Percentiles rank a stretch among this genome's conserved stretches.
Evolutionary conservation across 1,140 invertebrate species (phyloP).

Genomic region (Eurytemora carolleeae): DNA sequence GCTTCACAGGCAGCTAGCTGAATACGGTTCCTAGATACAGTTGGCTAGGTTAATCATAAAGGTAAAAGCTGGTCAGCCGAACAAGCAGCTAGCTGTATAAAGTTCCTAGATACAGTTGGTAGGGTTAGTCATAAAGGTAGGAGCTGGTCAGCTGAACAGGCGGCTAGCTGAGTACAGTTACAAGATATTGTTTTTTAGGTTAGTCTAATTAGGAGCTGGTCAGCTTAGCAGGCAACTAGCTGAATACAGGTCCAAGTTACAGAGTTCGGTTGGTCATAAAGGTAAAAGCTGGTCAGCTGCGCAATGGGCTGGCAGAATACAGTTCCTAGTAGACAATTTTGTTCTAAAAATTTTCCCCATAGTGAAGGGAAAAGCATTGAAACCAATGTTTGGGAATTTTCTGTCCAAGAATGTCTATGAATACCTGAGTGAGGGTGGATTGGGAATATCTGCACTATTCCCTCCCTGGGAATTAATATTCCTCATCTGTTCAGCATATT

Average conservation of each 20-base stretch:
- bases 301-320: slow-evolving; percentile 90
- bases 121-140: slow-evolving; percentile 93
- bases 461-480: background rate
- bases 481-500: slow-evolving; percentile 41
- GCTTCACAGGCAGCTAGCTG: slow-evolving; percentile 82
- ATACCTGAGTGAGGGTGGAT: background rate
- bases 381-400: no score
- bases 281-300: slow-evolving; percentile 73
- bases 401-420: no score
- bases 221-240: slow-evolving; percentile 72
- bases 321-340: no score
- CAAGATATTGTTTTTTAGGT: no score
- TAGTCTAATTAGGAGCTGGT: no score
- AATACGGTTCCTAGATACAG: slow-evolving; percentile 86
- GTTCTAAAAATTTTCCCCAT: no score
- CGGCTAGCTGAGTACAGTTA: slow-evolving; percentile 15
- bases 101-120: slow-evolving; percentile 76
- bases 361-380: no score
- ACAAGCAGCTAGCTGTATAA: slow-evolving; percentile 91
- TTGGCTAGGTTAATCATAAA: slow-evolving; percentile 83
- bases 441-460: background rate
- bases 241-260: slow-evolving; percentile 91
- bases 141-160: slow-evolving; percentile 36
- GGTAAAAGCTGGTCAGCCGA: slow-evolving; percentile 73
- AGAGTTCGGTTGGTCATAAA: slow-evolving; percentile 90